Conservation (phyloP, 2,888 invertebrate genomes). For the Baronia brevicornis region DNA sequence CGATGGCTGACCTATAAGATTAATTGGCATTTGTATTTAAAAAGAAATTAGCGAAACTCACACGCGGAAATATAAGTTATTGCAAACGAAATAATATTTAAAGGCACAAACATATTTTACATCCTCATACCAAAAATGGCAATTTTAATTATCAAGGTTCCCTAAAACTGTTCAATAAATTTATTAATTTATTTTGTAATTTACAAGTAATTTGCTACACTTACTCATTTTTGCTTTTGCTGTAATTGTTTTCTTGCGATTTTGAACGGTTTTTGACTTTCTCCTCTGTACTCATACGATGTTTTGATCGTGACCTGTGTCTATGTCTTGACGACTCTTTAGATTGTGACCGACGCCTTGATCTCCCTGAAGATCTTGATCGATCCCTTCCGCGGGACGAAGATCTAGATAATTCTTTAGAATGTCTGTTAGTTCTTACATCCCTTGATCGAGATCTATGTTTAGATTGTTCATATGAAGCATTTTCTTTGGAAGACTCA, state of each 20-base stretch:
- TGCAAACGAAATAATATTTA: too few species aligned
- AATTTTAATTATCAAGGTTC: too few species aligned
- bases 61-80: too few species aligned
- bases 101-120: too few species aligned
- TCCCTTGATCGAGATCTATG: constrained; percentile 45
- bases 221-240: constrained; percentile 61
- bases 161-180: constrained; percentile 1
- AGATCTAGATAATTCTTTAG: constrained; percentile 44
- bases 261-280: constrained; percentile 47
- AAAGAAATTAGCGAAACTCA: too few species aligned
- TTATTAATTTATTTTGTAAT: constrained; percentile 1
- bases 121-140: too few species aligned
- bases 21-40: too few species aligned
- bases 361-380: constrained; percentile 35
- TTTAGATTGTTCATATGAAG: constrained; percentile 38
- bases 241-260: constrained; percentile 51
- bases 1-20: too few species aligned
- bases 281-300: constrained; percentile 37
- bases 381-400: constrained; percentile 36
- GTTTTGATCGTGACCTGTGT: constrained; percentile 31
- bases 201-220: constrained; percentile 19
- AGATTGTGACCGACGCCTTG: constrained; percentile 25
- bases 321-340: constrained; percentile 23
- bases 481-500: constrained; percentile 40
- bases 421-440: constrained; percentile 39